A percentile compares a stretch with the other conserved stretches of the same genome.
Evolutionary conservation across 2,797 vertebrate species (phyloP).

Genomic region (Bovichtus diacanthus): DNA sequence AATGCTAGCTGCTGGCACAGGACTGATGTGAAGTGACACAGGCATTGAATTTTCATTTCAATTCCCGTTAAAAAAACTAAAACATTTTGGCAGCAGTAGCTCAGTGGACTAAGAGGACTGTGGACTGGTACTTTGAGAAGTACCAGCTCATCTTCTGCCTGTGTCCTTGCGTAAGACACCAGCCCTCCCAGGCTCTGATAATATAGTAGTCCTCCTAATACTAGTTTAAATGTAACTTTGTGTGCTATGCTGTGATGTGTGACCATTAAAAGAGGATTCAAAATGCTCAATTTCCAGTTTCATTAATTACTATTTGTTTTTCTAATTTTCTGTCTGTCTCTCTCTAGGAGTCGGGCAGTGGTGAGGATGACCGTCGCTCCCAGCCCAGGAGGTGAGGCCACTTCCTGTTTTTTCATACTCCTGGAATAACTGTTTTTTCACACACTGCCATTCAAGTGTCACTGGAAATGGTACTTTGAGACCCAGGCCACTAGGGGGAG

Average conservation of each 20-base stretch:
- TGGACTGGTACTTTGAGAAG: too few relatives aligned
- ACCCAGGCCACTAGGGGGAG: constrained; percentile 75
- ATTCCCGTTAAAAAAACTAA: too few relatives aligned
- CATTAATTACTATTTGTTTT: not conserved
- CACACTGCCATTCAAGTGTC: not conserved
- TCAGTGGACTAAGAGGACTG: too few relatives aligned
- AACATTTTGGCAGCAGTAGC: too few relatives aligned
- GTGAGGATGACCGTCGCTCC: constrained; percentile 93
- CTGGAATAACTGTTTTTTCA: constrained; percentile 3
- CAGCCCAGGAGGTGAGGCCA: constrained; percentile 92
- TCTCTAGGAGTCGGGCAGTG: constrained; percentile 93
- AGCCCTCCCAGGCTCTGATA: too few relatives aligned
- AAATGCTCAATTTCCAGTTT: too few relatives aligned
- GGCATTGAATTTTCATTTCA: not conserved
- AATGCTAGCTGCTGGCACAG: constrained; percentile 10
- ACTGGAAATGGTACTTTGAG: constrained; percentile 29
- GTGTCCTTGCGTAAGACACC: too few relatives aligned
- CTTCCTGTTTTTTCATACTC: constrained; percentile 33
- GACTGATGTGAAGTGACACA: constrained; percentile 12
- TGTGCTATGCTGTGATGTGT: too few relatives aligned
- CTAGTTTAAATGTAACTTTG: too few relatives aligned
- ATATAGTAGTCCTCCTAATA: too few relatives aligned
- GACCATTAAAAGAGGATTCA: too few relatives aligned
- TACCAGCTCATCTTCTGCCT: too few relatives aligned
- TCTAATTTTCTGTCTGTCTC: not conserved